phyloP scores from a whole-genome alignment of 2,797 vertebrate genomes.

The Mionectes olivaceus region DNA sequence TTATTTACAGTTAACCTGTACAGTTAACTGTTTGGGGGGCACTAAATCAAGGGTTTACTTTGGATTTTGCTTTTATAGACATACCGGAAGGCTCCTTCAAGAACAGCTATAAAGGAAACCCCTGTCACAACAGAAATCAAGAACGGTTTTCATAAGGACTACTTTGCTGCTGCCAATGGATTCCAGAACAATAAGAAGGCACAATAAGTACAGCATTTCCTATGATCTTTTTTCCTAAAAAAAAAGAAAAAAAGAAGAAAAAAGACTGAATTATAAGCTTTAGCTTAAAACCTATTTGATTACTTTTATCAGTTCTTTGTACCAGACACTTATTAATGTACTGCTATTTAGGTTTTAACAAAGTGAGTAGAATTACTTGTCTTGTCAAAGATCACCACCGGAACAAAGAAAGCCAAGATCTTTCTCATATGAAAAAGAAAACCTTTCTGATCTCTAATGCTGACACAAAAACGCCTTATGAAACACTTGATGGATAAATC shows the following conservation, averaged over 20 bases:
- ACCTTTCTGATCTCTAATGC: neutral
- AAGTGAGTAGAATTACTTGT: slow-evolving; percentile 41
- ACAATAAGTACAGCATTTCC: slow-evolving; percentile 65
- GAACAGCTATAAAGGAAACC: slow-evolving; percentile 52
- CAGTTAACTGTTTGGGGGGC: neutral
- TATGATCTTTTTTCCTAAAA: neutral
- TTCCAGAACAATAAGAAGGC: slow-evolving; percentile 77
- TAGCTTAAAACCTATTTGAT: slow-evolving; percentile 68
- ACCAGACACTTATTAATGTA: slow-evolving; percentile 66
- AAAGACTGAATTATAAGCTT: slow-evolving; percentile 67
- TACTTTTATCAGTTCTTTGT: slow-evolving; percentile 68
- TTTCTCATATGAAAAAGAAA: neutral
- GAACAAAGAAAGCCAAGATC: slow-evolving; percentile 11
- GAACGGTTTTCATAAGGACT: slow-evolving; percentile 83
- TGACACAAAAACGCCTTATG: slow-evolving; percentile 54
- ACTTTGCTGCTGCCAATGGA: slow-evolving; percentile 76
- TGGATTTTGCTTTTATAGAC: slow-evolving; percentile 73
- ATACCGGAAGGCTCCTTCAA: slow-evolving; percentile 78
- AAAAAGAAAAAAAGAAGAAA: neutral
- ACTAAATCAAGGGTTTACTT: neutral
- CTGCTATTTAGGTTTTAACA: slow-evolving; percentile 70
- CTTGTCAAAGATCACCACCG: slow-evolving; percentile 39
- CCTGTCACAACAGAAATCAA: slow-evolving; percentile 66
- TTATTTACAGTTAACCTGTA: neutral
- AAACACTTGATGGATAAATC: neutral